Evolutionary conservation across 1,140 invertebrate genomes (phyloP), one percentile per base, ranked within the genome.

Genomic region (Phymastichus coffea): DNA sequence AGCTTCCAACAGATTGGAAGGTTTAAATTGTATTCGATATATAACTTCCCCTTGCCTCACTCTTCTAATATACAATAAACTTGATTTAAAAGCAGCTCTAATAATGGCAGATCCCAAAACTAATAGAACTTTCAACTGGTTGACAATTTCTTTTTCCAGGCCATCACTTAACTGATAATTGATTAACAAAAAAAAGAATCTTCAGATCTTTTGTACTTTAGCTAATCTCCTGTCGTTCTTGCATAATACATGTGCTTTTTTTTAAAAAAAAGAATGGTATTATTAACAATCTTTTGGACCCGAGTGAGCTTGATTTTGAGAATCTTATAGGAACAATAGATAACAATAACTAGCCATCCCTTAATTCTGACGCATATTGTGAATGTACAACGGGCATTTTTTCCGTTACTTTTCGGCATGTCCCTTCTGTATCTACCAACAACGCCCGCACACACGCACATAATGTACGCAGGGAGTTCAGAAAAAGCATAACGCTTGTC

Each of bases 391-490:
- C 25, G 41, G 40, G 43, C 23, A 38, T 33, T 59, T 60, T 61
- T 61, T 55, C 33, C 23, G 8, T 30, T 54, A 7, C 41, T 61
- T 44, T 40, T 48, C 19, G 22, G 20, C 26, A 19, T 20, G 8
- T 53, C 37, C 22, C n/a, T n/a, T n/a, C n/a, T n/a, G n/a, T n/a
- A n/a, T n/a, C n/a, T n/a, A n/a, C n/a, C n/a, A n/a, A n/a, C n/a
- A n/a, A n/a, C n/a, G n/a, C n/a, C n/a, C n/a, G n/a, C n/a, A n/a
- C n/a, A n/a, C n/a, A n/a, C n/a, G n/a, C n/a, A n/a, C n/a, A n/a
- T n/a, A n/a, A n/a, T n/a, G n/a, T n/a, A n/a, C n/a, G n/a, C 71
- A 78, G 76, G 72, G 53, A 66, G 63, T 72, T 60, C 66, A 83
- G 14, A 83, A 83, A 64, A 82, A 81, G 1, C 63, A 65, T n/a